Percentiles rank a stretch among this genome's conserved stretches.
These are phyloP conservation scores for Melanotaenia pygmaea DNA, from an alignment of 2,797 vertebrate genomes.

Conservation along the genomic window DNA sequence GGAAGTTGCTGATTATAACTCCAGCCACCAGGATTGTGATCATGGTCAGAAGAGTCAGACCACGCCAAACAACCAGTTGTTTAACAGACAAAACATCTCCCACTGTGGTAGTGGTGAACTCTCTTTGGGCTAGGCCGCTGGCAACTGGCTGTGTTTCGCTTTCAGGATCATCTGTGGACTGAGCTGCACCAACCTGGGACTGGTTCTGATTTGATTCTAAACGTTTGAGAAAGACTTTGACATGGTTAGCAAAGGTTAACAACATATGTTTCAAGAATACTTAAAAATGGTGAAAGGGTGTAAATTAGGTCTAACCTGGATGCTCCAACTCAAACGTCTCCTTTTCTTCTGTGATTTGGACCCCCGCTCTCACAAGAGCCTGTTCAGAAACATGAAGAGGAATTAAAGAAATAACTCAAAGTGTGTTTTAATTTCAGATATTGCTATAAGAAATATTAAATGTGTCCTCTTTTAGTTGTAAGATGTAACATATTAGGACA, in stretches of 20 bases:
- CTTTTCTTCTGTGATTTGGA: conserved; percentile 28
- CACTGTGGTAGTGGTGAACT: conserved; percentile 5
- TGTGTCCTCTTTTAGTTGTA: not conserved
- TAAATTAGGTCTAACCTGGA: conserved; percentile 12
- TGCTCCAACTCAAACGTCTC: conserved; percentile 42
- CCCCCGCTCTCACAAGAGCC: conserved; percentile 70
- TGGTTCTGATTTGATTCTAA: not conserved
- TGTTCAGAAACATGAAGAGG: conserved; percentile 30
- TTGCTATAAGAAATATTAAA: not conserved
- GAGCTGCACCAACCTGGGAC: not conserved
- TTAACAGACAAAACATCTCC: conserved; percentile 28
- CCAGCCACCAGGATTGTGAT: conserved; percentile 61
- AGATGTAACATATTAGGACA: too few relatives aligned
- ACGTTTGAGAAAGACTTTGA: not conserved
- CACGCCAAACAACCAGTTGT: conserved; percentile 69
- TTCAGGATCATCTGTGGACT: not conserved
- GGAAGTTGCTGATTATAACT: conserved; percentile 48
- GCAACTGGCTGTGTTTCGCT: not conserved
- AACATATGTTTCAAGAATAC: not conserved
- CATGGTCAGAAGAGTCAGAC: conserved; percentile 58
- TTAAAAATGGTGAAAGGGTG: not conserved
- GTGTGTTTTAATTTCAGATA: not conserved
- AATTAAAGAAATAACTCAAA: not conserved
- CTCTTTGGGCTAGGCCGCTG: not conserved
- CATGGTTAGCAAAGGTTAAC: not conserved